These are phyloP conservation scores for Psophia crepitans DNA, from an alignment of 2,113 vertebrate species.

Conservation along the genomic window DNA sequence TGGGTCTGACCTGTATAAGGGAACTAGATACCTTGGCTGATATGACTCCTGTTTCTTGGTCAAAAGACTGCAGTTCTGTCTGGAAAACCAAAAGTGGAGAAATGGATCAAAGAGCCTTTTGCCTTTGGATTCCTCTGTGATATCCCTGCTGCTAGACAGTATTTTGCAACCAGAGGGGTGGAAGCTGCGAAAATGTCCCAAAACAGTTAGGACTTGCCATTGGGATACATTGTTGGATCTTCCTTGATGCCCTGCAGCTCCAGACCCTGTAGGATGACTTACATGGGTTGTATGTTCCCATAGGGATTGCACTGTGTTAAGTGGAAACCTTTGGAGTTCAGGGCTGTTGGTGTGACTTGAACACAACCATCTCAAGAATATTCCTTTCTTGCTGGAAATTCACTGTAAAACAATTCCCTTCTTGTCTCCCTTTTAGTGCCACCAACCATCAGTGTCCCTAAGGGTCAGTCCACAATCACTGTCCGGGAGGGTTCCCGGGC, in stretches of 20 bases:
- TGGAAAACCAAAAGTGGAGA: background rate
- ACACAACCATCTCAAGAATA: background rate
- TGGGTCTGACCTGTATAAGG: background rate
- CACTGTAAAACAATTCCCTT: background rate
- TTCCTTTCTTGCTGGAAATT: background rate
- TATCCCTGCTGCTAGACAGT: background rate
- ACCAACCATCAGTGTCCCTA: slow-evolving; percentile 86
- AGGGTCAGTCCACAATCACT: slow-evolving; percentile 81
- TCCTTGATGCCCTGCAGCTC: background rate
- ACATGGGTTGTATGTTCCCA: background rate
- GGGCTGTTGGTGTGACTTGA: background rate
- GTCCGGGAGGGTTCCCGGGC: slow-evolving; percentile 85
- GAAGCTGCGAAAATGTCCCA: background rate
- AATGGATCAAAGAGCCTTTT: background rate
- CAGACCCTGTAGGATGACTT: background rate
- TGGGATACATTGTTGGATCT: background rate
- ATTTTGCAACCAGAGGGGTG: background rate
- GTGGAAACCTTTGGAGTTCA: background rate
- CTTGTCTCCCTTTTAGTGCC: slow-evolving; percentile 78
- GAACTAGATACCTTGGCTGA: background rate
- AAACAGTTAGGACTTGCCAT: background rate
- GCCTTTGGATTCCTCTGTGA: background rate
- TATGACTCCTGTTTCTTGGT: background rate
- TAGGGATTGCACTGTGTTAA: background rate
- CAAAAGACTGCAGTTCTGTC: background rate